Conservation (phyloP, 2,113 vertebrate species). For the Dolichotis patagonum region DNA sequence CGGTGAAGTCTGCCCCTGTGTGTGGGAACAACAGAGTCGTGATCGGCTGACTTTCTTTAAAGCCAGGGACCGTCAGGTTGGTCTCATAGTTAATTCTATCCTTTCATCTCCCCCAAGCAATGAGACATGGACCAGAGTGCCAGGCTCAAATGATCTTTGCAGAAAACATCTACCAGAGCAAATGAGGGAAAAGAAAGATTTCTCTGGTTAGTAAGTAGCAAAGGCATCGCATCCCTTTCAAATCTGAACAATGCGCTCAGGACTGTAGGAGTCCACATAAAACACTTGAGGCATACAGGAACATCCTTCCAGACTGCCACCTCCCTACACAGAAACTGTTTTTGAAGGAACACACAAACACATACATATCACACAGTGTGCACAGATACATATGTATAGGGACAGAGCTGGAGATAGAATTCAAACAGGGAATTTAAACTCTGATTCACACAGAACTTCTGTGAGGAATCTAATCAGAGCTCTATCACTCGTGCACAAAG, state of each 20-base stretch:
- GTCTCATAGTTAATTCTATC: not conserved
- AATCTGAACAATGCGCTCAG: not conserved
- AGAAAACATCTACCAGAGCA: slow-evolving; percentile 43
- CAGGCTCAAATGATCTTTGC: not conserved
- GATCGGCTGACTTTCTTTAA: not conserved
- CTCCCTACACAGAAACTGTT: too few relatives aligned
- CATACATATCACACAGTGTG: not conserved
- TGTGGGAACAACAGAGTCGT: not conserved
- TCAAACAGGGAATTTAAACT: not conserved
- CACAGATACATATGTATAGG: too few relatives aligned
- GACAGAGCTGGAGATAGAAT: not conserved
- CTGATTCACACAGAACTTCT: not conserved
- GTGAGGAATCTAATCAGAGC: not conserved
- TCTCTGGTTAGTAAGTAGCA: slow-evolving; percentile 23
- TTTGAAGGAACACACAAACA: not conserved
- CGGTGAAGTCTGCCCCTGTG: not conserved
- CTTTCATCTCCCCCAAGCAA: slow-evolving; percentile 35
- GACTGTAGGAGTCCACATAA: not conserved
- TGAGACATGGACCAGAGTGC: not conserved
- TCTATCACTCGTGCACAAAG: not conserved
- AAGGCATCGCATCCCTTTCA: not conserved
- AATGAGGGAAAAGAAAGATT: slow-evolving; percentile 47
- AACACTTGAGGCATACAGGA: not conserved
- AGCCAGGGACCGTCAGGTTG: not conserved
- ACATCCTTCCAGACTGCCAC: too few relatives aligned